These are phyloP conservation scores for Lasioglossum albipes DNA, from an alignment of 1,140 invertebrate genomes.

Conservation along the genomic window DNA sequence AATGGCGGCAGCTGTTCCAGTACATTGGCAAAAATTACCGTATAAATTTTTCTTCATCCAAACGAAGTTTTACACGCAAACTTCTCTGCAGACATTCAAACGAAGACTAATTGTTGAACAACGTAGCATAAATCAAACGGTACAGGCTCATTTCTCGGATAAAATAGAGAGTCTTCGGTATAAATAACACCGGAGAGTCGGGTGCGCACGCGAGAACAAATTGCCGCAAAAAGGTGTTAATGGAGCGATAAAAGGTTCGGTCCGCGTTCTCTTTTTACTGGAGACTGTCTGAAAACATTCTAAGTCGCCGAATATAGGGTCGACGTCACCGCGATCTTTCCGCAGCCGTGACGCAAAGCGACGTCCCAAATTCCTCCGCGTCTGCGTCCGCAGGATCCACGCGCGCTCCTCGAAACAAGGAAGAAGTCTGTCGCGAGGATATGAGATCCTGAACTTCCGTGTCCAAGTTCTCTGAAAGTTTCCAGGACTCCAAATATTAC, in stretches of 20 bases:
- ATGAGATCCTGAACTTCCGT: conserved; percentile 35
- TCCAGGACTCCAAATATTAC: conserved; percentile 17
- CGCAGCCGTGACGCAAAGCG: conserved; percentile 37
- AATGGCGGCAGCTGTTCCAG: background rate
- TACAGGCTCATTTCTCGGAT: too few relatives aligned
- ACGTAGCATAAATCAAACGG: too few relatives aligned
- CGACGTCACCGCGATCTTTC: conserved; percentile 48
- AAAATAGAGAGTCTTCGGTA: background rate
- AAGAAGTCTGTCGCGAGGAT: conserved; percentile 18
- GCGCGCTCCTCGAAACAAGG: conserved; percentile 5
- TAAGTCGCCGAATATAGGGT: conserved; percentile 41
- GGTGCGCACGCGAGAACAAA: background rate
- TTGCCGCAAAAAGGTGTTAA: background rate
- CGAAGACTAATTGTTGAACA: too few relatives aligned
- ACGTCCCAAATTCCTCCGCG: conserved; percentile 46
- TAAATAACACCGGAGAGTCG: background rate
- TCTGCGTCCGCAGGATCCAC: conserved; percentile 19
- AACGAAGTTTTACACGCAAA: background rate
- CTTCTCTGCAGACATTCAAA: background rate
- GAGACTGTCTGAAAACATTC: conserved; percentile 24
- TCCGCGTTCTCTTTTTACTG: background rate
- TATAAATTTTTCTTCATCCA: background rate
- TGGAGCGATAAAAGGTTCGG: background rate
- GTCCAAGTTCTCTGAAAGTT: conserved; percentile 32
- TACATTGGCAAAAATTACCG: background rate